Evolutionary conservation across 2,797 vertebrate species (phyloP).

Genomic region (Pteropus rufus): DNA sequence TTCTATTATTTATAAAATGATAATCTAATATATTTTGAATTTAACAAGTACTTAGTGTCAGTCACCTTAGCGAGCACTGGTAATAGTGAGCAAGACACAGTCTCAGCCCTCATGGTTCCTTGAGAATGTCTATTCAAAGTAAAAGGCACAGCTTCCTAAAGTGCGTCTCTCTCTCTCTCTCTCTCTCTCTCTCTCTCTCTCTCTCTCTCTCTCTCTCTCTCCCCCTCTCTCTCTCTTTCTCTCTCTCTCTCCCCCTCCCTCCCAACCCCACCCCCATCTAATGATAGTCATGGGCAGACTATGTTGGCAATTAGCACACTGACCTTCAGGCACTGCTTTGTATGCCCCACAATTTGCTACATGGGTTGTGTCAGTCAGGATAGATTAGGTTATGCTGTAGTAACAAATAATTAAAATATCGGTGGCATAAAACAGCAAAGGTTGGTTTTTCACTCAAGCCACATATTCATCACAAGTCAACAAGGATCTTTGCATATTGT

Average conservation of each 20-base stretch:
- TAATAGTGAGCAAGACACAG: not conserved
- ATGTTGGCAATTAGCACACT: not conserved
- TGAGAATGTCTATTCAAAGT: not conserved
- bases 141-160: not conserved
- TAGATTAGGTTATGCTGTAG: not conserved
- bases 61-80: not conserved
- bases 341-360: not conserved
- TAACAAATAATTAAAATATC: slow-evolving; percentile 27
- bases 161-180: not conserved
- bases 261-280: not conserved
- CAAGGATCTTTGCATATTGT: not conserved
- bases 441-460: not conserved
- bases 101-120: not conserved
- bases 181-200: not conserved
- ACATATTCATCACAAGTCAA: not conserved
- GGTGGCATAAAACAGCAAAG: not conserved
- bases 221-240: not conserved
- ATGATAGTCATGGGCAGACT: not conserved
- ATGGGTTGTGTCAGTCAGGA: not conserved
- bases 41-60: not conserved
- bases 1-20: slow-evolving; percentile 18
- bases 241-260: not conserved
- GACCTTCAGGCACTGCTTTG: not conserved
- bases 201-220: not conserved
- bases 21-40: not conserved